Evolutionary conservation across 1,140 invertebrate genomes (phyloP).

Genomic region (Drosophila sechellia): DNA sequence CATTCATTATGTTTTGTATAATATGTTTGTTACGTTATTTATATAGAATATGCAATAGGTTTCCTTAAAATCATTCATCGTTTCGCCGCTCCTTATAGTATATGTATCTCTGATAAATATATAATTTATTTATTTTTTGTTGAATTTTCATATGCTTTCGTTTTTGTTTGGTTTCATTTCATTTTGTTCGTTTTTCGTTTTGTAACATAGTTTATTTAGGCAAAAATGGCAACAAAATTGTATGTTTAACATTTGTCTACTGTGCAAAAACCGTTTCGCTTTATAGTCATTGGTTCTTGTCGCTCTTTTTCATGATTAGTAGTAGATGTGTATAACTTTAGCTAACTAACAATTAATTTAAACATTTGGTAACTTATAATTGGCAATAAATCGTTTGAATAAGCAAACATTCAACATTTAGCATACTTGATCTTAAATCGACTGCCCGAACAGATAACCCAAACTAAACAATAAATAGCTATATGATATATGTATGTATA

Average conservation of each 20-base stretch:
- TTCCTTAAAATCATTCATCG: conserved; percentile 62
- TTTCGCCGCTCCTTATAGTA: conserved; percentile 42
- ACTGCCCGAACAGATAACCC: conserved; percentile 58
- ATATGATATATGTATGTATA: conserved; percentile 58
- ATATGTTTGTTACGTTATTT: conserved; percentile 38
- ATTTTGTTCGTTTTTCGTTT: conserved; percentile 48
- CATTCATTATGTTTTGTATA: conserved; percentile 33
- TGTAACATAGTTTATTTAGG: conserved; percentile 85
- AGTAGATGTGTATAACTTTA: conserved; percentile 82
- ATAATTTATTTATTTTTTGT: conserved; percentile 52
- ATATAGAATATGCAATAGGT: conserved; percentile 62
- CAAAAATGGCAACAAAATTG: conserved; percentile 85
- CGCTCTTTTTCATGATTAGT: conserved; percentile 37
- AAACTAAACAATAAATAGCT: conserved; percentile 80
- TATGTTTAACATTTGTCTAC: conserved; percentile 83
- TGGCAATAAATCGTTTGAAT: conserved; percentile 81
- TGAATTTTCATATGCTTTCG: conserved; percentile 51
- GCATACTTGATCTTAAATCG: conserved; percentile 66
- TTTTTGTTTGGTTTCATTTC: conserved; percentile 49
- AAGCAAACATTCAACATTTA: conserved; percentile 82
- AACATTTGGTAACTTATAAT: conserved; percentile 81
- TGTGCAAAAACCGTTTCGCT: conserved; percentile 53
- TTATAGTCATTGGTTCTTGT: conserved; percentile 68
- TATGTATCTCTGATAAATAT: conserved; percentile 79
- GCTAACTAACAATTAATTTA: conserved; percentile 84